Evolutionary conservation across 2,113 vertebrate species (phyloP), one percentile per base, ranked within the genome.

Genomic region (Eulemur macaco): DNA sequence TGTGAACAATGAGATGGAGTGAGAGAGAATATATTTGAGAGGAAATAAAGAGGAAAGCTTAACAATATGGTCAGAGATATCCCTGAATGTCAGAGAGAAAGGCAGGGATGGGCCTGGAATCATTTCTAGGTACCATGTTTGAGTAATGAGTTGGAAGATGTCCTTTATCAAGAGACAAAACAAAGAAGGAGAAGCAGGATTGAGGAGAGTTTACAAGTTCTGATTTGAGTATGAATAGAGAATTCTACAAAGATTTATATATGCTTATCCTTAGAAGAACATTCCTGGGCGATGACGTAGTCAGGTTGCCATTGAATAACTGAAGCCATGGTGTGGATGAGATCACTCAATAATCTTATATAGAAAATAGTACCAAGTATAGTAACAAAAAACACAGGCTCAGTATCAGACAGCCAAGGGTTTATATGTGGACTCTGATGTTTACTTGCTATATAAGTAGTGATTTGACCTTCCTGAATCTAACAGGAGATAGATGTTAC

Each of bases 351-450:
- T 15, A 4, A 45, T 76, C 50, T n/a, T 45, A 7, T 25, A 6
- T 14, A 29, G 23, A 37, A 1, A 42, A 39, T 6, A 39, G 1
- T 42, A 5, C 2, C 34, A 9, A 34, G 25, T 25, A 50, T 1
- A 34, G 2, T 20, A 4, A 8, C 42, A 34, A 31, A 84, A 47
- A 80, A 15, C 45, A 34, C 21, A 91, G 2, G 39, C 34, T 60
- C n/a, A 20, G 29, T 29, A 9, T 52, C 54, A 31, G n/a, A 66
- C 10, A 47, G 6, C 29, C 34, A 64, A 11, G 6, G 5, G 3
- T 58, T 58, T 74, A 20, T 31, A 29, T 5, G 29, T 47, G 27
- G 42, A 14, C 50, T 78, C 5, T 0, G 29, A 83, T 47, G 18
- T 74, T 29, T 21, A 12, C 15, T 60, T 54, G 10, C 14, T 83